Conservation (phyloP, 23 tunicate species). For the Clavelina lepadiformis region DNA sequence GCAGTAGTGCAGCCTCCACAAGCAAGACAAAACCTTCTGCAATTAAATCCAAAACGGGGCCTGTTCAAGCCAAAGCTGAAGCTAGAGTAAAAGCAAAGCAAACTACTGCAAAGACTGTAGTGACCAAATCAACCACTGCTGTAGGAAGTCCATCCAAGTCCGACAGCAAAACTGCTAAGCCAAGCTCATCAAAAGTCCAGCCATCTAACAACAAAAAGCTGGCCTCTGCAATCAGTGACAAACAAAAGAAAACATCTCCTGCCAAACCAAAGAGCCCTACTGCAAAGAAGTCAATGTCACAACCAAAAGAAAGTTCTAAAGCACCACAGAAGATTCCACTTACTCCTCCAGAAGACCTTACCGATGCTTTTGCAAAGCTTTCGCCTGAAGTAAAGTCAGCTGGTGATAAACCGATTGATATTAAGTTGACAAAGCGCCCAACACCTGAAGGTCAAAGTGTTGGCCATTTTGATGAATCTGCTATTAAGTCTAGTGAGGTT, state of each 20-base stretch:
- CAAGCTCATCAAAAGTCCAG: background rate
- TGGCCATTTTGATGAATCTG: too few species aligned
- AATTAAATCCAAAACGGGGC: constrained; percentile 29
- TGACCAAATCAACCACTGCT: constrained; percentile 8
- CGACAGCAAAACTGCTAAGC: too few species aligned
- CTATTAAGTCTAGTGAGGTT: too few species aligned
- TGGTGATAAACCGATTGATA: background rate
- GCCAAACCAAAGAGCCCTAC: background rate
- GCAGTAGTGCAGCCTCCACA: background rate
- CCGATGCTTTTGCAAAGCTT: constrained; percentile 6
- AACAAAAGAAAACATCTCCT: background rate
- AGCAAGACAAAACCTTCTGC: constrained; percentile 14
- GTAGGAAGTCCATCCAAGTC: background rate
- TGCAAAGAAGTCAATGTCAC: background rate
- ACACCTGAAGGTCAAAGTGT: constrained; percentile 55
- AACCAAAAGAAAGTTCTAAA: constrained; percentile 1
- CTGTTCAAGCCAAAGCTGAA: constrained; percentile 26
- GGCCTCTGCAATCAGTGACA: background rate
- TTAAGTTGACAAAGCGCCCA: constrained; percentile 26
- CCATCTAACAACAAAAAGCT: too few species aligned
- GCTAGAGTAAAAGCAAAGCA: constrained; percentile 21
- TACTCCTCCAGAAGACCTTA: constrained; percentile 27
- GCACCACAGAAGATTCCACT: constrained; percentile 1
- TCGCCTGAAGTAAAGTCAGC: background rate
- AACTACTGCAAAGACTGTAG: constrained; percentile 14